Percentiles rank a stretch among this genome's conserved stretches.
Evolutionary conservation across 2,113 vertebrate species (phyloP).

Genomic region (Myotis brandtii): DNA sequence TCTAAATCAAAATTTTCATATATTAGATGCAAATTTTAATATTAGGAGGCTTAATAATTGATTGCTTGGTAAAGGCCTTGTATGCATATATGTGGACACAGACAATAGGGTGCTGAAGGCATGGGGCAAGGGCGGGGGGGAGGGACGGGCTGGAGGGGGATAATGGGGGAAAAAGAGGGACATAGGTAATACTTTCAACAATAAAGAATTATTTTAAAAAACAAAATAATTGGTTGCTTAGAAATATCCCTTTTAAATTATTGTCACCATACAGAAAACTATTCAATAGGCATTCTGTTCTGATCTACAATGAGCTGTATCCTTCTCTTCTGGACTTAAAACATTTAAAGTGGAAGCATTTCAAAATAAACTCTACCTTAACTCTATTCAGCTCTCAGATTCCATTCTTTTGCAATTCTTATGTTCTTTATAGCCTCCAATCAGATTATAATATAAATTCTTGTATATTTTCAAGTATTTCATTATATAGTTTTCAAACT

Average conservation of each 20-base stretch:
- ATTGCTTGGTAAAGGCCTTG: no score
- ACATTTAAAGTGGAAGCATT: slow-evolving; percentile 28
- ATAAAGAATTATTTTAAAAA: no score
- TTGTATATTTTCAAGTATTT: slow-evolving; percentile 39
- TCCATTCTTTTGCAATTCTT: slow-evolving; percentile 15
- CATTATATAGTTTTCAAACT: slow-evolving; percentile 8
- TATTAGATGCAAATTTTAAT: slow-evolving; percentile 31
- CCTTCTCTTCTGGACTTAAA: neutral
- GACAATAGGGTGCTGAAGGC: no score
- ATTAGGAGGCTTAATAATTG: neutral
- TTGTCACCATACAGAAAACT: neutral
- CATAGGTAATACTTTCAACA: no score
- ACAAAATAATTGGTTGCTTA: neutral
- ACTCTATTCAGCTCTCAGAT: neutral
- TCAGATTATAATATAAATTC: slow-evolving; percentile 44
- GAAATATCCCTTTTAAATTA: slow-evolving; percentile 26
- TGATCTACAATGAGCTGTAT: neutral
- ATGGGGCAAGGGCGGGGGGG: no score
- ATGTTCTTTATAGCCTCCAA: neutral
- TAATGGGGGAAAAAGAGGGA: no score
- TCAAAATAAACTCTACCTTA: slow-evolving; percentile 21
- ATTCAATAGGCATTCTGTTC: neutral
- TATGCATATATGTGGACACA: no score
- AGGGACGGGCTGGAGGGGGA: no score
- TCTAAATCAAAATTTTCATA: slow-evolving; percentile 19